Evolutionary conservation across 2,797 vertebrate genomes (phyloP).

Genomic region (Heterohyrax brucei): DNA sequence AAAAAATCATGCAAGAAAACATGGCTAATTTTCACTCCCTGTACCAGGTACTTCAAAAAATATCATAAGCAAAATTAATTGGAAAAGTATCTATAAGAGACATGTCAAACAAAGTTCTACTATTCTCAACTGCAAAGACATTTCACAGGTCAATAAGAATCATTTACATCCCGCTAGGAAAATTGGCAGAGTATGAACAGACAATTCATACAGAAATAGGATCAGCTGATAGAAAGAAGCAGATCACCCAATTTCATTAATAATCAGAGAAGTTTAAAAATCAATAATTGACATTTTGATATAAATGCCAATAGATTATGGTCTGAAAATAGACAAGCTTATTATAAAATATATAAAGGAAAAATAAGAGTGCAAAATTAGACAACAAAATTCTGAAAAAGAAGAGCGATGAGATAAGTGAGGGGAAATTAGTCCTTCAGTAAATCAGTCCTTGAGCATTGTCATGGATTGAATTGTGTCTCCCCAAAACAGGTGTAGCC

Average conservation of each 20-base stretch:
- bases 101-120: background rate
- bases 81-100: background rate
- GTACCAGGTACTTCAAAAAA: background rate
- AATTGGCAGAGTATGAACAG: background rate
- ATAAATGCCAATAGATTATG: background rate
- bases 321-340: background rate
- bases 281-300: background rate
- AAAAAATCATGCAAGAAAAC: background rate
- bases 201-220: conserved; percentile 25
- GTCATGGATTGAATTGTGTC: too few species aligned
- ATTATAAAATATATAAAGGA: conserved; percentile 9
- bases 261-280: background rate
- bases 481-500: too few species aligned
- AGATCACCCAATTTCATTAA: background rate
- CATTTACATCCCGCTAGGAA: background rate
- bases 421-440: background rate
- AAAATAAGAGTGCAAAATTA: conserved; percentile 11
- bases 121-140: background rate
- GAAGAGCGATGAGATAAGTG: background rate
- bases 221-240: background rate
- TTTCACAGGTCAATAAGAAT: background rate
- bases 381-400: background rate
- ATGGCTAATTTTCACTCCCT: background rate
- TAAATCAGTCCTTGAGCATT: background rate
- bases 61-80: background rate